These are phyloP conservation scores for Drosophila virilis DNA, from an alignment of 1,140 invertebrate species.

Conservation along the genomic window DNA sequence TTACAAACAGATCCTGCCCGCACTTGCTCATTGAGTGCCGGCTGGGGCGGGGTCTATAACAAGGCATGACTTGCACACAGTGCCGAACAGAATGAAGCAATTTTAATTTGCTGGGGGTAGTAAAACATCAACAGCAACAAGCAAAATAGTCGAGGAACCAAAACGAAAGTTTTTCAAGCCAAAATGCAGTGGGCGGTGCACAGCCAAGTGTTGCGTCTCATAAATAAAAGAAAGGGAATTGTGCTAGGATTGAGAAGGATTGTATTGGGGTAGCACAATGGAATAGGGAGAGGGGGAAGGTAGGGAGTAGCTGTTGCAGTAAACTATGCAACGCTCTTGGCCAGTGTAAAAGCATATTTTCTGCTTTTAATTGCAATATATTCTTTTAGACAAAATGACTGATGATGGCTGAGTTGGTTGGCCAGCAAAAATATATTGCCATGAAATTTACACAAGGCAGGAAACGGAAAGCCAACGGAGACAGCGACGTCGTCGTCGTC, in stretches of 20 bases:
- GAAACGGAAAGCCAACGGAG: slow-evolving; percentile 77
- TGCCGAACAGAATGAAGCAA: slow-evolving; percentile 71
- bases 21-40: slow-evolving; percentile 52
- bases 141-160: slow-evolving; percentile 36
- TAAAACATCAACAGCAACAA: slow-evolving; percentile 76
- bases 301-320: slow-evolving; percentile 7
- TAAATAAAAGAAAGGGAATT: slow-evolving; percentile 59
- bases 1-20: slow-evolving; percentile 47
- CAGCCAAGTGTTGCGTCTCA: slow-evolving; percentile 71
- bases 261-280: neutral
- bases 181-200: slow-evolving; percentile 67
- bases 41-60: slow-evolving; percentile 41
- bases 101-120: slow-evolving; percentile 77
- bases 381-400: slow-evolving; percentile 83
- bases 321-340: slow-evolving; percentile 57
- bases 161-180: slow-evolving; percentile 41
- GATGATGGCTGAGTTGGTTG: slow-evolving; percentile 64
- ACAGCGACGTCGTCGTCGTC: slow-evolving; percentile 55
- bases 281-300: neutral
- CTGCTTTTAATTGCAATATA: slow-evolving; percentile 83
- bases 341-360: slow-evolving; percentile 78
- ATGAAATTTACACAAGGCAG: slow-evolving; percentile 73
- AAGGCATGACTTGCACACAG: slow-evolving; percentile 65
- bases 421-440: slow-evolving; percentile 76
- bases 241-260: neutral